These are phyloP conservation scores for Drosophila nr. perissopoda DNA, from an alignment of 2,888 invertebrate genomes.

Conservation along the genomic window DNA sequence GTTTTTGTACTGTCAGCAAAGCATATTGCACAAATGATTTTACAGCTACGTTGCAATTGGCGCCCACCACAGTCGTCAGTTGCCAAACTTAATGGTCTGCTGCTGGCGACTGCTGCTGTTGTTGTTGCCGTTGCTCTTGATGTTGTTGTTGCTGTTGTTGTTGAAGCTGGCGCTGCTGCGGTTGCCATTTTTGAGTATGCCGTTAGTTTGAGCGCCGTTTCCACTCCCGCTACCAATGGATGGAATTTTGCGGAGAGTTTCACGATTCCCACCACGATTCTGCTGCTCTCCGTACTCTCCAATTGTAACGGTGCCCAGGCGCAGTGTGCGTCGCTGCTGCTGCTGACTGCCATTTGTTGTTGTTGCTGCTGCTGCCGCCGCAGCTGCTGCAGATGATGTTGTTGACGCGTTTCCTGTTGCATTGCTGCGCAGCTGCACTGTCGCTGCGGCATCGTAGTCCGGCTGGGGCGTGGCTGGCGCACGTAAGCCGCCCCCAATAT, in stretches of 20 bases:
- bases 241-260: conserved; percentile 64
- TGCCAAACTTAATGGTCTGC: conserved; percentile 84
- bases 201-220: conserved; percentile 72
- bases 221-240: conserved; percentile 82
- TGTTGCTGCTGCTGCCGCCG: conserved; percentile 31
- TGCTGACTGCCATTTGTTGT: conserved; percentile 33
- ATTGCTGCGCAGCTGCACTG: conserved; percentile 46
- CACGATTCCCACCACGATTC: conserved; percentile 47
- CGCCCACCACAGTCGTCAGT: conserved; percentile 55
- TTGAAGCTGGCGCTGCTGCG: conserved; percentile 51
- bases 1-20: conserved; percentile 41
- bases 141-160: conserved; percentile 54
- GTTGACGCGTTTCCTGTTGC: conserved; percentile 15
- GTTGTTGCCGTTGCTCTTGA: conserved; percentile 31
- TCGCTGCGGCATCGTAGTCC: conserved; percentile 71
- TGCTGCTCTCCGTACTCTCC: conserved; percentile 88
- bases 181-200: conserved; percentile 42
- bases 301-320: conserved; percentile 89
- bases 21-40: conserved; percentile 56
- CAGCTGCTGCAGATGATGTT: conserved; percentile 18
- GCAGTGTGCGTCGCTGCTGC: conserved; percentile 85
- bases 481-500: conserved; percentile 60
- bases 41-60: conserved; percentile 7
- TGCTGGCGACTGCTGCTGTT: conserved; percentile 51
- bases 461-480: conserved; percentile 79